Evolutionary conservation across 2,888 invertebrate genomes (phyloP).

Genomic region (Leptopilina myrica): DNA sequence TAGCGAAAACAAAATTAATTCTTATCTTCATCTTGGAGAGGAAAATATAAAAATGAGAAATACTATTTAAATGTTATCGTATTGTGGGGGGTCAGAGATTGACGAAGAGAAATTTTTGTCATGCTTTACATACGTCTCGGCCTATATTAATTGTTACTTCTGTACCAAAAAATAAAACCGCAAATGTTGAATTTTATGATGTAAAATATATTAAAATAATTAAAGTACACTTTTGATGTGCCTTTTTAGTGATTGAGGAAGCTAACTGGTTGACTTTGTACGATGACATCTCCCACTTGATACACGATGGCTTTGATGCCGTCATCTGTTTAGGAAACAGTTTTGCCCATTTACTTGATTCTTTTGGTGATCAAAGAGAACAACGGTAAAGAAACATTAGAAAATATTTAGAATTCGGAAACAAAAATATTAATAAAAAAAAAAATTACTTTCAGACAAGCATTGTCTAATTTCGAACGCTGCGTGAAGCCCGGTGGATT

Average conservation of each 20-base stretch:
- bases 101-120: neutral
- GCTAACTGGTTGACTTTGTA: constrained; percentile 92
- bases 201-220: neutral
- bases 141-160: no score
- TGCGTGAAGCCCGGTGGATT: constrained; percentile 92
- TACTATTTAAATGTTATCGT: neutral
- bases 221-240: constrained; percentile 41
- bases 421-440: no score
- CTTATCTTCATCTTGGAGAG: constrained; percentile 14
- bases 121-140: no score
- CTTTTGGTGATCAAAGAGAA: constrained; percentile 86
- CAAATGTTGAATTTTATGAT: no score
- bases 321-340: constrained; percentile 94
- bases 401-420: neutral
- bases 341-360: constrained; percentile 92
- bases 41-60: neutral
- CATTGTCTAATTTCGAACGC: constrained; percentile 87
- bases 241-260: constrained; percentile 91
- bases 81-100: constrained; percentile 6
- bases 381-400: constrained; percentile 79
- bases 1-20: constrained; percentile 1
- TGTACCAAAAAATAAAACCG: no score
- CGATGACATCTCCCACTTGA: constrained; percentile 82
- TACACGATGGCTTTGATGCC: constrained; percentile 87
- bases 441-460: constrained; percentile 76